Evolutionary conservation across 2,113 vertebrate genomes (phyloP).

Genomic region (Hirundichthys speculiger): DNA sequence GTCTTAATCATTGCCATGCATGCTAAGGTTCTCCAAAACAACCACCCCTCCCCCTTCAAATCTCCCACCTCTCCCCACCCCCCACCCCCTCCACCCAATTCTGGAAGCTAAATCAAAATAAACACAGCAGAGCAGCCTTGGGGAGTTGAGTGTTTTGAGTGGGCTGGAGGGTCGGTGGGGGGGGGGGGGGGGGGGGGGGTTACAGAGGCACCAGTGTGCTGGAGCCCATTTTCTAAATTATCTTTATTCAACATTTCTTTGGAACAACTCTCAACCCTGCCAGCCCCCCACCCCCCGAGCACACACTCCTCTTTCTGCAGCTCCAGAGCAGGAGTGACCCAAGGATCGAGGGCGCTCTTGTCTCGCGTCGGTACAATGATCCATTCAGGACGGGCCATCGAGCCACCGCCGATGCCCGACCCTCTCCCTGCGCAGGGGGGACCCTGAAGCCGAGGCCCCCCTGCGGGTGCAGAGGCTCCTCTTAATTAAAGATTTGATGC

Average conservation of each 20-base stretch:
- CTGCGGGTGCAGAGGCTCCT: conserved; percentile 35
- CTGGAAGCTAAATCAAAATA: conserved; percentile 83
- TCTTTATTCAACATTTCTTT: conserved; percentile 73
- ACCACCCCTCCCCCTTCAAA: conserved; percentile 6
- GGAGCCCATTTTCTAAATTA: conserved; percentile 76
- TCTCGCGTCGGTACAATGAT: conserved; percentile 72
- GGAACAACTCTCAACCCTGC: conserved; percentile 40
- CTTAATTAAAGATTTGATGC: too few relatives aligned
- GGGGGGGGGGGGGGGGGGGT: conserved; percentile 30
- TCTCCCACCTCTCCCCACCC: conserved; percentile 1
- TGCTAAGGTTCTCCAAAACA: conserved; percentile 50
- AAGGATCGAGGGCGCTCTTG: conserved; percentile 70
- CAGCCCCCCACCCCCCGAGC: neutral
- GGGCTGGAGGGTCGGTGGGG: too few relatives aligned
- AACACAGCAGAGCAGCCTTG: conserved; percentile 71
- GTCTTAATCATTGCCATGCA: conserved; percentile 57
- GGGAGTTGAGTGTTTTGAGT: conserved; percentile 55
- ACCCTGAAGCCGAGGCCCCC: conserved; percentile 44
- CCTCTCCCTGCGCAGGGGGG: conserved; percentile 43
- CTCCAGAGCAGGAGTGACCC: conserved; percentile 56
- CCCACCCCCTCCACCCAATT: conserved; percentile 42
- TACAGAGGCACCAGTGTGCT: conserved; percentile 75
- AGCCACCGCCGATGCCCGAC: conserved; percentile 44
- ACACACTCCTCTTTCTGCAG: conserved; percentile 19
- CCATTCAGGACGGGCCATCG: conserved; percentile 71